Percentiles rank a stretch among this genome's conserved stretches.
These are phyloP conservation scores for Chymomyza caudatula DNA, from an alignment of 2,888 invertebrate genomes.

Conservation along the genomic window DNA sequence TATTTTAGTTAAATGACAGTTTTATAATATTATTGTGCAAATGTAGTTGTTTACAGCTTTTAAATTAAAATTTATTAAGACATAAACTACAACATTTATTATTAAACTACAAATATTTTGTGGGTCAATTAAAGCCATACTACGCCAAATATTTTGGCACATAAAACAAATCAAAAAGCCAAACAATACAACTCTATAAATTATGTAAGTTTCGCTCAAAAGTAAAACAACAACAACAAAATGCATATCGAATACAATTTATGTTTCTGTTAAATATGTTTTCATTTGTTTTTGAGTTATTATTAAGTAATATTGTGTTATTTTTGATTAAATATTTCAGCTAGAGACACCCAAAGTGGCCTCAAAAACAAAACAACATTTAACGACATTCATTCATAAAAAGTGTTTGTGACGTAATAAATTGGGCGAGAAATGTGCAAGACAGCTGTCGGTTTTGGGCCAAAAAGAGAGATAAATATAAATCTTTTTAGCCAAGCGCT, in stretches of 20 bases:
- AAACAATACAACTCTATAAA: conserved; percentile 38
- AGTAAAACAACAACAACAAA: conserved; percentile 13
- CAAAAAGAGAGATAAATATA: background rate
- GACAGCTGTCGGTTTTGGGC: background rate
- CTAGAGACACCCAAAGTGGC: background rate
- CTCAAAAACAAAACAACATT: background rate
- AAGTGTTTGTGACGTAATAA: background rate
- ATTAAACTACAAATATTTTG: background rate
- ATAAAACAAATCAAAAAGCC: conserved; percentile 24
- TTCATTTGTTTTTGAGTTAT: background rate
- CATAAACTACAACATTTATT: background rate
- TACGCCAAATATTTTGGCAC: conserved; percentile 1
- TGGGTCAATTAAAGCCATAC: too few species aligned
- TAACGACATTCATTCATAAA: background rate
- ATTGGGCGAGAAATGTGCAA: background rate
- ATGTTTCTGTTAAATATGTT: background rate
- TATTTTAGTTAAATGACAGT: too few species aligned
- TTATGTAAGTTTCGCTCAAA: conserved; percentile 20
- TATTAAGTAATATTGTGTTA: background rate
- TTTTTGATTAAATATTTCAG: background rate
- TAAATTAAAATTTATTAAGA: background rate
- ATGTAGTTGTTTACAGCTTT: background rate
- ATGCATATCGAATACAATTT: background rate
- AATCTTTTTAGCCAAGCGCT: background rate
- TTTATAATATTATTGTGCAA: background rate